Evolutionary conservation across 2,797 vertebrate genomes (phyloP).

Genomic region (Perodicticus potto): DNA sequence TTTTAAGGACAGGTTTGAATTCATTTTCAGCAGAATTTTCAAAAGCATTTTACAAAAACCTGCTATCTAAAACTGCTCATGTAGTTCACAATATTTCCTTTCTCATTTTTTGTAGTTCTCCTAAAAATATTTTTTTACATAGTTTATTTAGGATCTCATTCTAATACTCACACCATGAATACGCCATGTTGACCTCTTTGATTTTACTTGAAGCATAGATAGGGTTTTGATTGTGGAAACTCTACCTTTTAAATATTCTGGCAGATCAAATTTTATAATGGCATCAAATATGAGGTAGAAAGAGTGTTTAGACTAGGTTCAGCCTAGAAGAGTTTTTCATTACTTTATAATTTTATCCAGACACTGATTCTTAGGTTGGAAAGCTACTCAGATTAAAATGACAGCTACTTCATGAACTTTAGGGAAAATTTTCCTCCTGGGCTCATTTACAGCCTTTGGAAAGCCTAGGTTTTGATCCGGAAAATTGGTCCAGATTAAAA

Average conservation of each 20-base stretch:
- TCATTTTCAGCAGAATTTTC: not conserved
- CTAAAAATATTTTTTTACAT: conserved; percentile 55
- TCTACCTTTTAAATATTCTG: conserved; percentile 54
- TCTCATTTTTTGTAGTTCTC: not conserved
- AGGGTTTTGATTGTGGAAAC: not conserved
- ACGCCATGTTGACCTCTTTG: conserved; percentile 15
- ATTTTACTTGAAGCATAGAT: conserved; percentile 45
- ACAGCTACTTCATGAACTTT: conserved; percentile 78
- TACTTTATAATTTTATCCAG: conserved; percentile 74
- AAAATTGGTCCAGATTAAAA: conserved; percentile 85
- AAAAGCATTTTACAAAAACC: conserved; percentile 38
- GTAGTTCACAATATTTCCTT: not conserved
- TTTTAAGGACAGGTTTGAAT: conserved; percentile 47
- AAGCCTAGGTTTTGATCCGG: conserved; percentile 82
- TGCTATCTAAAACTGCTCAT: not conserved
- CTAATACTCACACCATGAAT: not conserved
- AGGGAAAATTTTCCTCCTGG: conserved; percentile 66
- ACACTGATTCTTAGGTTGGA: conserved; percentile 69
- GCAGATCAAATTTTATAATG: conserved; percentile 17
- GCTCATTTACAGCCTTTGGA: conserved; percentile 79
- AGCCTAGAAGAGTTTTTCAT: conserved; percentile 59
- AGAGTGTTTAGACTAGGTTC: conserved; percentile 36
- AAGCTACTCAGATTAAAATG: conserved; percentile 72
- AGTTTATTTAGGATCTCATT: conserved; percentile 18
- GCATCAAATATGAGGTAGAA: conserved; percentile 19